Percentiles rank a stretch among this genome's conserved stretches.
Conservation (phyloP, 2,797 vertebrate genomes). For the Acanthis flammea region DNA sequence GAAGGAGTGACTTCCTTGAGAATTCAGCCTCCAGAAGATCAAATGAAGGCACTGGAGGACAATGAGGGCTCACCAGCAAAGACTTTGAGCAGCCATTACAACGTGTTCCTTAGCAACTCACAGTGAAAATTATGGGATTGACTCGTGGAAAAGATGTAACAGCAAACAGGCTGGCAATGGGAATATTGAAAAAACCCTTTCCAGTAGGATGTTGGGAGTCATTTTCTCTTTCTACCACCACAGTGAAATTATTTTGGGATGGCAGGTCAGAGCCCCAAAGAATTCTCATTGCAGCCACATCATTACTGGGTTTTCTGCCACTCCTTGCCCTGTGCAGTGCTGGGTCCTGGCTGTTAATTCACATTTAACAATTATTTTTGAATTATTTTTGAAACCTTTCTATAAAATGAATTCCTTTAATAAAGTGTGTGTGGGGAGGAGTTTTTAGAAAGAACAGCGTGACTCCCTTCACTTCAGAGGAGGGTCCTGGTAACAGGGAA, state of each 20-base stretch:
- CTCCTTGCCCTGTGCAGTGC: neutral
- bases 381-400: neutral
- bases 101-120: slow-evolving; percentile 78
- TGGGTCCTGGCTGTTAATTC: neutral
- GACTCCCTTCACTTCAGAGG: slow-evolving; percentile 24
- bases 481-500: neutral
- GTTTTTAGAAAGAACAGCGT: neutral
- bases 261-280: slow-evolving; percentile 64
- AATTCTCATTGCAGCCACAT: slow-evolving; percentile 40
- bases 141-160: slow-evolving; percentile 32
- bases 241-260: slow-evolving; percentile 55
- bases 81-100: slow-evolving; percentile 58
- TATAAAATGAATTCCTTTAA: slow-evolving; percentile 38
- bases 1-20: slow-evolving; percentile 53
- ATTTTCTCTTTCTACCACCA: slow-evolving; percentile 52
- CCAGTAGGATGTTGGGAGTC: slow-evolving; percentile 22
- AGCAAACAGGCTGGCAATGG: slow-evolving; percentile 36
- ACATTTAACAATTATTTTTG: neutral
- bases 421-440: neutral
- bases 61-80: slow-evolving; percentile 24
- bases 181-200: slow-evolving; percentile 27
- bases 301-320: neutral
- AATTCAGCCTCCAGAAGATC: slow-evolving; percentile 30
- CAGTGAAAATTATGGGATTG: slow-evolving; percentile 65
- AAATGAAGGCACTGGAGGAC: slow-evolving; percentile 40